These are phyloP conservation scores for Cantharis rufa DNA, from an alignment of 2,888 invertebrate genomes.

Conservation along the genomic window DNA sequence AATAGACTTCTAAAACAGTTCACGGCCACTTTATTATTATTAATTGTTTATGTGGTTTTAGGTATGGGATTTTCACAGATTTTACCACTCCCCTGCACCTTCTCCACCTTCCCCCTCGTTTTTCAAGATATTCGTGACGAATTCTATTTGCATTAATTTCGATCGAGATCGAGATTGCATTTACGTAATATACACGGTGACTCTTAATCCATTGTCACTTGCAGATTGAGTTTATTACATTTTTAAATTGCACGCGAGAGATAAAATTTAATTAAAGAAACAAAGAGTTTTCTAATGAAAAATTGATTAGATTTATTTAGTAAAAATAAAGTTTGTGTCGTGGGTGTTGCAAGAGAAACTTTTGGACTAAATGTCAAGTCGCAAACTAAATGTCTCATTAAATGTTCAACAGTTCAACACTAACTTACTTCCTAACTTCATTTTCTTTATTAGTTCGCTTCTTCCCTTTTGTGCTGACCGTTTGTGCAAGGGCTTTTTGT, in stretches of 20 bases:
- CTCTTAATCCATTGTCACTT: neutral
- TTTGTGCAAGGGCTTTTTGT: slow-evolving; percentile 6
- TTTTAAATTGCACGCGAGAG: neutral
- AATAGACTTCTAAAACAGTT: slow-evolving; percentile 16
- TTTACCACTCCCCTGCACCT: neutral
- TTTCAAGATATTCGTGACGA: neutral
- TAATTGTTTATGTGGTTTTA: slow-evolving; percentile 8
- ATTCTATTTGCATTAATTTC: neutral
- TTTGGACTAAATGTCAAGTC: slow-evolving; percentile 6
- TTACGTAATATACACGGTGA: neutral
- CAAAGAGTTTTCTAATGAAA: neutral
- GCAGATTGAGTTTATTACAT: neutral
- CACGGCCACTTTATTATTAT: slow-evolving; percentile 3
- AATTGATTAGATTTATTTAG: neutral
- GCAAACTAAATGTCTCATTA: slow-evolving; percentile 16
- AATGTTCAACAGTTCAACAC: slow-evolving; percentile 17
- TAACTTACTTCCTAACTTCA: slow-evolving; percentile 16
- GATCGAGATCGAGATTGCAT: neutral
- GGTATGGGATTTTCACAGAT: neutral
- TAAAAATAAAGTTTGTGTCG: neutral
- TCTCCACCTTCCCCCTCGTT: neutral
- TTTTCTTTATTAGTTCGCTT: slow-evolving; percentile 14
- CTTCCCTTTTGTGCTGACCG: slow-evolving; percentile 13
- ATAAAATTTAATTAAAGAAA: neutral
- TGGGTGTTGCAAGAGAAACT: slow-evolving; percentile 2